Percentiles rank a stretch among this genome's conserved stretches.
These are phyloP conservation scores for Stenichneumon culpator DNA, from an alignment of 2,888 invertebrate genomes.

Conservation along the genomic window DNA sequence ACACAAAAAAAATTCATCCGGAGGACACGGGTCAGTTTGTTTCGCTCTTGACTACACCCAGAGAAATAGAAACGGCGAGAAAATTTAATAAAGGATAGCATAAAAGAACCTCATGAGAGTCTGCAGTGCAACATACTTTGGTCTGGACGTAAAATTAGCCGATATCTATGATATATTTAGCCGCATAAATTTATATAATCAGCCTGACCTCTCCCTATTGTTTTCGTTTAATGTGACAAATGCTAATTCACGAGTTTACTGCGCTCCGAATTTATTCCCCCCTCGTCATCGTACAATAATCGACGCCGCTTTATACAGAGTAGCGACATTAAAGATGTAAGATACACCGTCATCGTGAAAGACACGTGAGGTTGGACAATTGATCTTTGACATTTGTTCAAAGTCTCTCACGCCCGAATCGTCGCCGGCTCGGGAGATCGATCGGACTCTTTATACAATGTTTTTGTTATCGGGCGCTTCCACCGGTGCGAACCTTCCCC, in stretches of 20 bases:
- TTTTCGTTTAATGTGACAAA: neutral
- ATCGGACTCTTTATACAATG: neutral
- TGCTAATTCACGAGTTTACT: neutral
- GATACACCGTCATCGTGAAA: conserved; percentile 21
- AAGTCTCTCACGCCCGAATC: neutral
- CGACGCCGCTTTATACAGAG: neutral
- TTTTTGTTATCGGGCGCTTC: neutral
- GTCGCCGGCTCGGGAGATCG: neutral
- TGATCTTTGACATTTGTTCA: conserved; percentile 59
- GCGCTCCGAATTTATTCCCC: conserved; percentile 20
- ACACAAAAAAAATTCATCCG: neutral
- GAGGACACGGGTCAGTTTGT: neutral
- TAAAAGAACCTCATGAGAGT: neutral
- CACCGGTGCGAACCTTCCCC: conserved; percentile 4
- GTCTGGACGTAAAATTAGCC: neutral
- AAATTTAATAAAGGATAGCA: too few relatives aligned
- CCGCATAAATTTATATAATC: neutral
- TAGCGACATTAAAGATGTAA: conserved; percentile 53
- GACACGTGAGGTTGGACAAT: conserved; percentile 49
- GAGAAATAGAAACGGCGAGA: neutral
- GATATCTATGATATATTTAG: neutral
- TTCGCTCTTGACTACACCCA: neutral
- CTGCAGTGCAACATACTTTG: neutral
- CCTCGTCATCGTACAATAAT: conserved; percentile 21
- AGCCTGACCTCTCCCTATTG: neutral